Percentiles rank a stretch among this genome's conserved stretches.
Evolutionary conservation across 2,888 invertebrate genomes (phyloP).

Genomic region (Mythimna pallens): DNA sequence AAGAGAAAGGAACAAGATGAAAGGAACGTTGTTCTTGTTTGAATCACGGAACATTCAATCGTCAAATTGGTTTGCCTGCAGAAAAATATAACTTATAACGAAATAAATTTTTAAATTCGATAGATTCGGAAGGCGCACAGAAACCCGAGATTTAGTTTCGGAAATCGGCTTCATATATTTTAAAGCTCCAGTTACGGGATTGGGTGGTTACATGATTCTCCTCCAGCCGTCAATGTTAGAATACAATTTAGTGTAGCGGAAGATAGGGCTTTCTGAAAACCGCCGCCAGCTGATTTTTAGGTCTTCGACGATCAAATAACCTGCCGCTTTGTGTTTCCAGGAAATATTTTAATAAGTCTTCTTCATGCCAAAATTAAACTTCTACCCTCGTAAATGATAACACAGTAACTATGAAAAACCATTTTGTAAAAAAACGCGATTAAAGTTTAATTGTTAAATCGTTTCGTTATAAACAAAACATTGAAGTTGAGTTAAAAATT

Average conservation of each 20-base stretch:
- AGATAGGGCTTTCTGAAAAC: constrained; percentile 8
- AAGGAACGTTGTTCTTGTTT: constrained; percentile 59
- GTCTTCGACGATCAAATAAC: constrained; percentile 42
- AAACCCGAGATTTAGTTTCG: constrained; percentile 47
- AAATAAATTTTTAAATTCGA: constrained; percentile 50
- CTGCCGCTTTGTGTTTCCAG: constrained; percentile 1
- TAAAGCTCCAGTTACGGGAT: constrained; percentile 51
- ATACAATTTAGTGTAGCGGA: constrained; percentile 43
- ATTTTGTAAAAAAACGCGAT: no score
- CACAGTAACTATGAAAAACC: no score
- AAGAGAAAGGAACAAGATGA: constrained; percentile 70
- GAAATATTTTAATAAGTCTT: constrained; percentile 21
- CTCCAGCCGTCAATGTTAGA: constrained; percentile 20
- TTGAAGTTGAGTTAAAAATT: no score
- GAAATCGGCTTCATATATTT: constrained; percentile 55
- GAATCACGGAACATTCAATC: constrained; percentile 44
- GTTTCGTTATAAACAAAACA: no score
- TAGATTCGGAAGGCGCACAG: constrained; percentile 30
- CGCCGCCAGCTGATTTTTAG: constrained; percentile 18
- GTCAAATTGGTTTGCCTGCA: constrained; percentile 16
- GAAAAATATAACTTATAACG: constrained; percentile 24
- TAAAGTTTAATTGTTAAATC: no score
- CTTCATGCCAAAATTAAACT: constrained; percentile 1
- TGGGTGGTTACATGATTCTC: constrained; percentile 44
- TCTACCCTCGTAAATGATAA: no score